Evolutionary conservation across 2,113 vertebrate species (phyloP), one percentile per base, ranked within the genome.

Genomic region (Cygnus atratus): DNA sequence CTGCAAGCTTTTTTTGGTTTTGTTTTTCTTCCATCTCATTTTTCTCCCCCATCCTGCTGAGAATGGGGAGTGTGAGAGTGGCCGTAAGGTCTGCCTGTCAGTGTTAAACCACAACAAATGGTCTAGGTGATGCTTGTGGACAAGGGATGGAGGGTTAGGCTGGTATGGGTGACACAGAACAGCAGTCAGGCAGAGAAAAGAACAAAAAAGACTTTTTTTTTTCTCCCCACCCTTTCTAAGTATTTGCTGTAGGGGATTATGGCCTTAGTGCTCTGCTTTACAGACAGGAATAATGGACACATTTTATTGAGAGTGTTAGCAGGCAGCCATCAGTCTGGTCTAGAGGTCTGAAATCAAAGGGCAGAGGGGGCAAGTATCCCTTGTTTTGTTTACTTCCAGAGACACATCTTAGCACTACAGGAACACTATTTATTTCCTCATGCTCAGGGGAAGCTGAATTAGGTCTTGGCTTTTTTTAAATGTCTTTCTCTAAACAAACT

Each of bases 371-470:
- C 94, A 95, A 95, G 65, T 91, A 84, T 91, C 66, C 86, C 80
- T 93, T 77, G n/a, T 84, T 92, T 92, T 88, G 84, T 92, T 92
- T 95, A 93, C 87, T 89, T 87, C 86, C 92, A 94, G 86, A 87
- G 87, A 52, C 77, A 87, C 46, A 84, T 91, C 46, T 88, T 72
- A 43, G 70, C 3, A 1, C 92, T 81, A 52, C 70, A 67, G 92
- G 92, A 83, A 24, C 67, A 57, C 73, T 87, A 39, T 93, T 94
- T 96, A 87, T 92, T 91, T 93, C 73, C 67, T 92, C 0, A 0
- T 93, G 57, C 80, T 94, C 58, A 78, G 7, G 0, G 77, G 33
- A 66, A 95, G 37, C 70, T 93, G 92, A 92, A 92, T 92, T 92
- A 91, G 87, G 75, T 87, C 73, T 79, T 35, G 37, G 39, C 80